A percentile compares a stretch with the other conserved stretches of the same genome.
Conservation (phyloP, 2,113 vertebrate species). For the Calonectris borealis region DNA sequence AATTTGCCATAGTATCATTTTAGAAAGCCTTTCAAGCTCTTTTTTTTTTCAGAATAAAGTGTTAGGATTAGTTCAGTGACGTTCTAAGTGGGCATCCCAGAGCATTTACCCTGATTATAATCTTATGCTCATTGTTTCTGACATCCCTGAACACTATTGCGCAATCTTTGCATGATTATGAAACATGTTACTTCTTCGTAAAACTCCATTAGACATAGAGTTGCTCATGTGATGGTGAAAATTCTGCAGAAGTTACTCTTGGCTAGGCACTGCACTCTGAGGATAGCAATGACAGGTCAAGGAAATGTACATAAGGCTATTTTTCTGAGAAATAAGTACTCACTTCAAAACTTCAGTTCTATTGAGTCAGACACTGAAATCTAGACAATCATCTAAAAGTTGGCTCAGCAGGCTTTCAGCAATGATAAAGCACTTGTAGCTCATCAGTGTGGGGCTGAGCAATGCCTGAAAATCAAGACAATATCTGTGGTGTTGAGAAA, state of each 20-base stretch:
- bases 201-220: neutral
- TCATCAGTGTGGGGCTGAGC: neutral
- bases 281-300: neutral
- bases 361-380: neutral
- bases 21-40: neutral
- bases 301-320: neutral
- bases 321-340: neutral
- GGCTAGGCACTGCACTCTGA: neutral
- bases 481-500: neutral
- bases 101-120: neutral
- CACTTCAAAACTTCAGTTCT: neutral
- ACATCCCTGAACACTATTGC: neutral
- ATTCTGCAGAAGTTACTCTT: neutral
- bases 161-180: neutral
- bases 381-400: neutral
- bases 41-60: neutral
- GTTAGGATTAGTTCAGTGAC: fast-evolving
- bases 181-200: neutral
- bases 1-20: neutral
- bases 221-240: neutral
- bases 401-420: neutral
- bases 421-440: neutral
- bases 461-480: neutral
- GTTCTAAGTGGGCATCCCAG: neutral
- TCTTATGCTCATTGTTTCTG: neutral